phyloP scores from a whole-genome alignment of 2,113 vertebrate species.

The Hippopotamus amphibius region DNA sequence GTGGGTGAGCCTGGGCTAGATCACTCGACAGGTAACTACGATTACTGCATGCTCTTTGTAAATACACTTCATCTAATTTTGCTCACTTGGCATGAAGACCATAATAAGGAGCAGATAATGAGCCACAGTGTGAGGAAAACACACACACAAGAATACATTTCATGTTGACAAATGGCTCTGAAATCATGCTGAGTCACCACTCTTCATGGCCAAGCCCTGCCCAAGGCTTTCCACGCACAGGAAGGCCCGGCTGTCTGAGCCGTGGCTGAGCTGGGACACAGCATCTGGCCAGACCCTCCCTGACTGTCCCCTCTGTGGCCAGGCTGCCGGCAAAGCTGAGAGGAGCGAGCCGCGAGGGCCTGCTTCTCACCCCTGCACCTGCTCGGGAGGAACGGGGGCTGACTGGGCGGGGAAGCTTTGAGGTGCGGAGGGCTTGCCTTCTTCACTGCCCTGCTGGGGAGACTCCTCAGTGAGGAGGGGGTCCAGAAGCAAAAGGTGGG shows the following conservation, averaged over 20 bases:
- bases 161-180: background rate
- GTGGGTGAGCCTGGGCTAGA: background rate
- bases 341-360: background rate
- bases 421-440: background rate
- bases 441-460: no score
- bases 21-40: accelerated
- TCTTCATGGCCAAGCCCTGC: background rate
- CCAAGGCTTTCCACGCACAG: accelerated
- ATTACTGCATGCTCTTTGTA: background rate
- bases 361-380: background rate
- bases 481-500: background rate
- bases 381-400: background rate
- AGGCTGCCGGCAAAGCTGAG: background rate
- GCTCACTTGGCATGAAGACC: background rate
- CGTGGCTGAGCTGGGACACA: background rate
- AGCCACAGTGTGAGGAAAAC: background rate
- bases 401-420: background rate
- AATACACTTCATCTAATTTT: background rate
- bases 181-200: background rate
- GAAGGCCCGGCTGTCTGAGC: no score
- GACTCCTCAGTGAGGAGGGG: background rate
- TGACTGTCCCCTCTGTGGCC: accelerated
- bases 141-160: background rate
- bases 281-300: accelerated
- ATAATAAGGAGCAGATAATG: background rate